Evolutionary conservation across 1,140 invertebrate genomes (phyloP).

Genomic region (Scylla paramamosain): DNA sequence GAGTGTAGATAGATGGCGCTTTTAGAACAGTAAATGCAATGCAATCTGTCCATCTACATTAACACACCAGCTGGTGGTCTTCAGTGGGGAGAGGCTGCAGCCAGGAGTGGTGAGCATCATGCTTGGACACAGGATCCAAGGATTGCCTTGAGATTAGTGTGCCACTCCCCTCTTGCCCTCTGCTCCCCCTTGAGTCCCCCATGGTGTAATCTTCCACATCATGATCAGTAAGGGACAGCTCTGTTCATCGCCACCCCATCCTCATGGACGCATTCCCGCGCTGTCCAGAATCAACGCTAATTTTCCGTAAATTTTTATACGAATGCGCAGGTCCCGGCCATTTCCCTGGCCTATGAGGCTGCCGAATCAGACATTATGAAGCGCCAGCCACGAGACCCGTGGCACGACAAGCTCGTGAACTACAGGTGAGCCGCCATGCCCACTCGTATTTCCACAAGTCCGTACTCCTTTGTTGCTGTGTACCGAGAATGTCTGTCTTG

Average conservation of each 20-base stretch:
- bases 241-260: constrained; percentile 69
- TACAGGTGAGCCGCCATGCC: constrained; percentile 85
- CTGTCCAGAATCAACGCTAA: constrained; percentile 56
- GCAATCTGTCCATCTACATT: constrained; percentile 66
- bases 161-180: constrained; percentile 64
- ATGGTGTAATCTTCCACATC: constrained; percentile 63
- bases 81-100: constrained; percentile 60
- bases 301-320: constrained; percentile 71
- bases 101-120: constrained; percentile 61
- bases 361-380: constrained; percentile 99
- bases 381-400: constrained; percentile 95
- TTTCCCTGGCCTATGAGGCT: constrained; percentile 97
- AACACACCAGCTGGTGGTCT: constrained; percentile 66
- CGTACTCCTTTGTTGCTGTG: constrained; percentile 66
- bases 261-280: constrained; percentile 61
- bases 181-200: constrained; percentile 47
- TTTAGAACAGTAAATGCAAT: constrained; percentile 67
- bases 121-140: constrained; percentile 56
- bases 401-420: constrained; percentile 97
- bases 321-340: constrained; percentile 90
- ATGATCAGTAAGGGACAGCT: constrained; percentile 68
- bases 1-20: constrained; percentile 67
- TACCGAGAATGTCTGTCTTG: constrained; percentile 65
- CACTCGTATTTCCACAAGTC: constrained; percentile 49
- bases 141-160: constrained; percentile 57